These are phyloP conservation scores for Drosophila willistoni DNA, from an alignment of 1,140 invertebrate genomes.

Conservation along the genomic window DNA sequence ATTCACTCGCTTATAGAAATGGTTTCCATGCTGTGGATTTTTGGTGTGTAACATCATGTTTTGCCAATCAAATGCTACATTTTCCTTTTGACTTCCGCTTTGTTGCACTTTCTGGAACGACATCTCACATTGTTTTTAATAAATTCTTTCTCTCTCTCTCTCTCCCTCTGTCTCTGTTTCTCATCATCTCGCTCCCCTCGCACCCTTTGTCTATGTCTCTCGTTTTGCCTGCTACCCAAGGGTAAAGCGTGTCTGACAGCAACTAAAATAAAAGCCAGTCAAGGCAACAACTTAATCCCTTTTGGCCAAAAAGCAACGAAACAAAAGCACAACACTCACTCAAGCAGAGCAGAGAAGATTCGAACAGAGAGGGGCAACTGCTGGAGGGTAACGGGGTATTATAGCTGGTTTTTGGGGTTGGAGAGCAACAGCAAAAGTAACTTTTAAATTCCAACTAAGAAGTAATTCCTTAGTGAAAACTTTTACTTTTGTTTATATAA, in stretches of 20 bases:
- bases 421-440: slow-evolving; percentile 33
- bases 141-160: slow-evolving; percentile 27
- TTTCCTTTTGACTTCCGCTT: slow-evolving; percentile 45
- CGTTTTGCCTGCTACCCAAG: background rate
- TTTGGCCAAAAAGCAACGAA: slow-evolving; percentile 54
- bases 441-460: slow-evolving; percentile 73
- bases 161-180: no score
- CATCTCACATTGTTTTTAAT: slow-evolving; percentile 67
- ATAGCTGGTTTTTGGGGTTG: background rate
- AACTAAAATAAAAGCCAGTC: slow-evolving; percentile 65
- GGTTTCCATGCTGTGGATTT: slow-evolving; percentile 8
- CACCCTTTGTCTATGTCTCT: no score
- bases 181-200: background rate
- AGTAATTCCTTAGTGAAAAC: slow-evolving; percentile 54
- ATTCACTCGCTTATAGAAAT: slow-evolving; percentile 5
- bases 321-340: slow-evolving; percentile 14
- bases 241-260: slow-evolving; percentile 41
- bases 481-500: slow-evolving; percentile 53
- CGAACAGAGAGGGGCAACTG: slow-evolving; percentile 5
- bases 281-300: slow-evolving; percentile 69
- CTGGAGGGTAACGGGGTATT: background rate
- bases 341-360: slow-evolving; percentile 5
- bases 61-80: slow-evolving; percentile 28
- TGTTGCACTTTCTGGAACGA: slow-evolving; percentile 42
- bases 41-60: slow-evolving; percentile 8